A percentile compares a stretch with the other conserved stretches of the same genome.
These are phyloP conservation scores for Brachionus asplanchnoidis DNA, from an alignment of 1,140 invertebrate genomes.

Conservation along the genomic window DNA sequence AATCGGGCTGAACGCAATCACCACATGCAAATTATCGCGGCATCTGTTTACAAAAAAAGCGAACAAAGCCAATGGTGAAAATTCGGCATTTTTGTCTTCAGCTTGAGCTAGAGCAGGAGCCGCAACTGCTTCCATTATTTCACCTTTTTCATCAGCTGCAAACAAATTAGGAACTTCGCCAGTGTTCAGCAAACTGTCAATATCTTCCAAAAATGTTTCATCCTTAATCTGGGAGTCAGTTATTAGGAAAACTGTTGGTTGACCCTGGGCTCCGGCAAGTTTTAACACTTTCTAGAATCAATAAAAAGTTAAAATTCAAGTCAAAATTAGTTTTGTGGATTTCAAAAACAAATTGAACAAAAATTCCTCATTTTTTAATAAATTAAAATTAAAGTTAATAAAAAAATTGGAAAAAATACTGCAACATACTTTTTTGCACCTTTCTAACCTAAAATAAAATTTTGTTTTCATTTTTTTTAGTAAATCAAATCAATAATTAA, in stretches of 20 bases:
- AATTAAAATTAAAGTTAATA: too few species aligned
- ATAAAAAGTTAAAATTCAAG: slow-evolving; percentile 43
- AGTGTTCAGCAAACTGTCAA: slow-evolving; percentile 57
- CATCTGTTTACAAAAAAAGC: slow-evolving; percentile 56
- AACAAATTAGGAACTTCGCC: slow-evolving; percentile 58
- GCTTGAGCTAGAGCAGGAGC: slow-evolving; percentile 47
- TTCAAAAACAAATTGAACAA: too few species aligned
- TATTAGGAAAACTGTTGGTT: slow-evolving; percentile 55
- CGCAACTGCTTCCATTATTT: slow-evolving; percentile 56
- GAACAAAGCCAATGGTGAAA: slow-evolving; percentile 56
- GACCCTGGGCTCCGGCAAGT: slow-evolving; percentile 51
- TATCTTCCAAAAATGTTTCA: slow-evolving; percentile 57
- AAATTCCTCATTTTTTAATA: too few species aligned
- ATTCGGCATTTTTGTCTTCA: slow-evolving; percentile 53
- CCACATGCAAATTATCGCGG: slow-evolving; percentile 56
- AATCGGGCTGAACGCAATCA: slow-evolving; percentile 58
- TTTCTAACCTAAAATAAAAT: too few species aligned
- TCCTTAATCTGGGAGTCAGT: slow-evolving; percentile 58
- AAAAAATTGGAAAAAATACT: too few species aligned
- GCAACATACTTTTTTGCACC: too few species aligned
- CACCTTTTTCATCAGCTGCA: slow-evolving; percentile 56
- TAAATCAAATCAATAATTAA: too few species aligned
- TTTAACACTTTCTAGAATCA: slow-evolving; percentile 48
- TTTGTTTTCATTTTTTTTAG: too few species aligned
- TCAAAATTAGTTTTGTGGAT: too few species aligned